These are phyloP conservation scores for Centruroides vittatus DNA, from an alignment of 1,140 invertebrate genomes.

Conservation along the genomic window DNA sequence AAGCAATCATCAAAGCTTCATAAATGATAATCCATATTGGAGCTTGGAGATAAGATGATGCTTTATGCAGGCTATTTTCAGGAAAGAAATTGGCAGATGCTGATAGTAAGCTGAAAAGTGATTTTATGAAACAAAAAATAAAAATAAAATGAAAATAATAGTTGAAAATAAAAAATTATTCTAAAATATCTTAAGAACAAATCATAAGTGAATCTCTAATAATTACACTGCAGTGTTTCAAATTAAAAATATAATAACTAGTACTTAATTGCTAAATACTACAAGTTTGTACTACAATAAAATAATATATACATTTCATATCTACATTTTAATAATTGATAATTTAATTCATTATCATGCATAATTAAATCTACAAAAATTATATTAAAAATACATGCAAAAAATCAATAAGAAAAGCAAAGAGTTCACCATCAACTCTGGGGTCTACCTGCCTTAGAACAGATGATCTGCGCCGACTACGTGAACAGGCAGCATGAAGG, in stretches of 20 bases:
- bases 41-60: slow-evolving; percentile 14
- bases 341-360: too few species aligned
- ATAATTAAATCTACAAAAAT: too few species aligned
- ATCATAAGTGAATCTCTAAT: too few species aligned
- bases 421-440: background rate
- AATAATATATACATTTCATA: too few species aligned
- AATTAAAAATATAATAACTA: too few species aligned
- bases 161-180: background rate
- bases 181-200: background rate
- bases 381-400: too few species aligned
- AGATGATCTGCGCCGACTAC: slow-evolving; percentile 29
- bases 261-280: too few species aligned
- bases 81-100: slow-evolving; percentile 11
- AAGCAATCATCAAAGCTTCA: slow-evolving; percentile 18
- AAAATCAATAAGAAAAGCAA: too few species aligned
- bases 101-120: slow-evolving; percentile 10
- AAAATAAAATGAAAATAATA: background rate
- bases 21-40: slow-evolving; percentile 19
- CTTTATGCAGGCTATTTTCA: slow-evolving; percentile 11
- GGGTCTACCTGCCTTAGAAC: slow-evolving; percentile 29
- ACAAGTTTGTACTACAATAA: too few species aligned
- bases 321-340: too few species aligned
- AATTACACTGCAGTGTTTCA: too few species aligned
- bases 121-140: background rate
- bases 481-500: slow-evolving; percentile 11